phyloP scores from a whole-genome alignment of 2,797 vertebrate species.

The Rhincodon typus region DNA sequence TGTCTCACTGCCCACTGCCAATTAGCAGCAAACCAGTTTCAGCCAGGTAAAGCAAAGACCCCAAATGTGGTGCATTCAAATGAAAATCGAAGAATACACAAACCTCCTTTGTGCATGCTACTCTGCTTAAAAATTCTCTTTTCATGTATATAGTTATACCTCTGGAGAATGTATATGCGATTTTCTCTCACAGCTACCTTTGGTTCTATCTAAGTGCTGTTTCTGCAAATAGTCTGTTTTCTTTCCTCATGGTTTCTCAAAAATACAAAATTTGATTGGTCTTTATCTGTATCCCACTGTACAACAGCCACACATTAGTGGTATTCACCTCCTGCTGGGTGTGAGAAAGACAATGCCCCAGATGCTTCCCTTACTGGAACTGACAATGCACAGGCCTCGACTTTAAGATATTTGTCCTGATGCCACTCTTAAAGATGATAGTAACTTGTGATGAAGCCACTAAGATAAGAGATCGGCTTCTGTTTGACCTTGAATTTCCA shows the following conservation, averaged over 20 bases:
- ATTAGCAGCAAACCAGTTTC: constrained; percentile 21
- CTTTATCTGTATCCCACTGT: constrained; percentile 23
- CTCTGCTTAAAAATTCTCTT: constrained; percentile 24
- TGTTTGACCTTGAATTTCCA: constrained; percentile 68
- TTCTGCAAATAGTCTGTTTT: constrained; percentile 1
- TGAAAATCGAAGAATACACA: constrained; percentile 27
- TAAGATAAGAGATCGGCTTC: constrained; percentile 57
- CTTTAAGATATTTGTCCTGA: background rate
- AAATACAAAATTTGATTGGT: constrained; percentile 32
- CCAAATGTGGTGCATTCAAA: constrained; percentile 19
- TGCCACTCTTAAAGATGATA: constrained; percentile 29
- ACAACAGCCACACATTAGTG: background rate
- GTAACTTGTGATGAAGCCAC: constrained; percentile 44
- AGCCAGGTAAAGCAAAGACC: constrained; percentile 16
- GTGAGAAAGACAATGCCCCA: background rate
- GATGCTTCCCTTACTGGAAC: background rate
- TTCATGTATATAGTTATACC: constrained; percentile 22
- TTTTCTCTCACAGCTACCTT: constrained; percentile 31
- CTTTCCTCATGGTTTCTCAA: background rate
- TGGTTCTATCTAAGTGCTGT: constrained; percentile 16
- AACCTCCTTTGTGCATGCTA: constrained; percentile 14
- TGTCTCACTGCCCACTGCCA: constrained; percentile 23
- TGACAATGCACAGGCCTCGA: background rate
- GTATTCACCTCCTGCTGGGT: background rate
- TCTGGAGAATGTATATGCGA: constrained; percentile 21